Percentiles rank a stretch among this genome's conserved stretches.
Evolutionary conservation across 1,140 invertebrate genomes (phyloP).

Genomic region (Magallana ariakensis): DNA sequence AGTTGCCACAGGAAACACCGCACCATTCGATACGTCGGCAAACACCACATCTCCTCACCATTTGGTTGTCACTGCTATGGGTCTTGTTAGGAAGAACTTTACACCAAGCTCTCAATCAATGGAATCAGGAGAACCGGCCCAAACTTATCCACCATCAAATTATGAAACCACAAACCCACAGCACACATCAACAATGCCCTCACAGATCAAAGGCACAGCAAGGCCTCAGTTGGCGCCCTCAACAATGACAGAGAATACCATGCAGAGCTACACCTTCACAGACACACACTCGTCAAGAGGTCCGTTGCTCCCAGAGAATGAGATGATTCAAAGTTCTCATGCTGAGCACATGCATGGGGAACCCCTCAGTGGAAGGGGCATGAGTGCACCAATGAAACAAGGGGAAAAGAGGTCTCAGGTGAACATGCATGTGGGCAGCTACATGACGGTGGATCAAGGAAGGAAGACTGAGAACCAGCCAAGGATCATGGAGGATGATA

Average conservation of each 20-base stretch:
- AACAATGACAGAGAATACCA: background rate
- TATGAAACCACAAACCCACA: background rate
- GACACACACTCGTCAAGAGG: background rate
- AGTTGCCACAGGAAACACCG: background rate
- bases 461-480: background rate
- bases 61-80: conserved; percentile 24
- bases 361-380: background rate
- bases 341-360: background rate
- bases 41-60: background rate
- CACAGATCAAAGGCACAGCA: background rate
- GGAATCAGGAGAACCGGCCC: background rate
- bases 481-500: background rate
- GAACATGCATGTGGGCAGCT: conserved; percentile 37
- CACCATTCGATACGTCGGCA: background rate
- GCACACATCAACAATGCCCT: background rate
- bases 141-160: background rate
- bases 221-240: background rate
- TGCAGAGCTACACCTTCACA: background rate
- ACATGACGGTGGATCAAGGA: background rate
- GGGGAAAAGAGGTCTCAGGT: background rate
- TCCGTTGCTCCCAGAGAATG: background rate
- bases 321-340: background rate
- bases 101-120: background rate
- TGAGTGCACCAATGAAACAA: background rate
- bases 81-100: conserved; percentile 26